Evolutionary conservation across 2,888 invertebrate species (phyloP), one percentile per base, ranked within the genome.

Genomic region (Luperina nickerlii): DNA sequence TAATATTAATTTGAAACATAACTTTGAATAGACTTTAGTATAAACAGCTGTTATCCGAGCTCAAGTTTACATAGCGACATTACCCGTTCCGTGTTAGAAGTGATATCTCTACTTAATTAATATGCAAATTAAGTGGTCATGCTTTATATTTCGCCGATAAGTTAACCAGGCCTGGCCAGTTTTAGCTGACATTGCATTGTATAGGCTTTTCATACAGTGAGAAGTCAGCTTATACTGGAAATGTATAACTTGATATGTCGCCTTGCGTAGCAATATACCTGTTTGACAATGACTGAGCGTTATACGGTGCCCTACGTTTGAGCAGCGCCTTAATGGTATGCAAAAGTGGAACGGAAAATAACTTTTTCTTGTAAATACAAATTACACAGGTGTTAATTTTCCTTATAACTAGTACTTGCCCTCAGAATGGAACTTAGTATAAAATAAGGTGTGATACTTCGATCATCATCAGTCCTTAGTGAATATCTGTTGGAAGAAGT

Each of bases 391-490:
- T 57, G 11, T 57, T 0, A 15, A 18, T 74, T 85, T 79, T 86
- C 85, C 87, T 86, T 27, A 72, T 72, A 11, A 63, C n/a, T 32
- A 67, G 85, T 86, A 66, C 62, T 87, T 87, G 79, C 79, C 85
- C 77, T 69, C 0, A 62, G n/a, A 0, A 15, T 32, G 0, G 9
- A 54, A 32, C 9, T 70, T 32, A 42, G 79, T 85, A 86, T 85
- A 86, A 65, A 85, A 85, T 86, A 79, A 32, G 0, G 18, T 38
- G 7, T 0, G 6, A 27, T 15, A 13, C 15, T 51, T 54, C 0
- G 13, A 38, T 9, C 7, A 18, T 20, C 68, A 86, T 66, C 71
- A 79, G 67, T 76, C 6, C 27, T 32, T 15, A 2, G 0, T 20
- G 6, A 32, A 42, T 63, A 27, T 67, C 66, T 20, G 81, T 15